Base-by-base conservation (phyloP, 2,888 invertebrate species). In the Pollenia labialis region DNA sequence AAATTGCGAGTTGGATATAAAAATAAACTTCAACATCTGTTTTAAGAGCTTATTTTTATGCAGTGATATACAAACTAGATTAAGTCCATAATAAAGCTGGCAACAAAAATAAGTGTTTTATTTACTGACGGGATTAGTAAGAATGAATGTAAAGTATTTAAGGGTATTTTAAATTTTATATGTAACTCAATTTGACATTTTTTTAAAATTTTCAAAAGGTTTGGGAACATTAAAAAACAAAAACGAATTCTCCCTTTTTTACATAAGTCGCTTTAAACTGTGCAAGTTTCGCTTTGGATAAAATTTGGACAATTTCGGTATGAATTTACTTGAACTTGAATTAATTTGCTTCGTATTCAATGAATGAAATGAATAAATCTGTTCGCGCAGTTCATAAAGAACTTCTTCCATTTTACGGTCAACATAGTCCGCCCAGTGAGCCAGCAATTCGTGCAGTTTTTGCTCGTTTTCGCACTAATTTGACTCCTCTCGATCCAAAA, bases 11-110 rank as follows among this genome's bases (percentile, higher is more conserved):
- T n/a, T 23, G n/a, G 42, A 66, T 54, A 64, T 14, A 56, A 71
- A 48, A 76, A 76, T 16, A 40, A 60, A 69, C 54, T 64, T 81
- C 40, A 72, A 81, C 77, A 85, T 85, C 75, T 81, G 81, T 76
- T 81, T 44, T 8, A 42, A 56, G 62, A 66, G 60, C 62, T 81
- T 82, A 68, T 79, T 46, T 74, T 74, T 18, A 40, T 58, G 44
- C 44, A 58, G 62, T 72, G 16, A 66, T 56, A 64, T 16, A 58
- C 32, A 72, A 79, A 72, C 16, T 66, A 50, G 16, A 79, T 60
- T 84, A 72, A 84, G 44, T 66, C 64, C 48, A 50, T 74, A 64
- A 74, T 60, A 68, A 32, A 68, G 75, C 74, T 44, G 58, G 56
- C 58, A 69, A 58, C 46, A 66, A 1, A 62, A 76, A 60, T 66